phyloP scores from a whole-genome alignment of 2,113 vertebrate species.

The Platichthys stellatus region DNA sequence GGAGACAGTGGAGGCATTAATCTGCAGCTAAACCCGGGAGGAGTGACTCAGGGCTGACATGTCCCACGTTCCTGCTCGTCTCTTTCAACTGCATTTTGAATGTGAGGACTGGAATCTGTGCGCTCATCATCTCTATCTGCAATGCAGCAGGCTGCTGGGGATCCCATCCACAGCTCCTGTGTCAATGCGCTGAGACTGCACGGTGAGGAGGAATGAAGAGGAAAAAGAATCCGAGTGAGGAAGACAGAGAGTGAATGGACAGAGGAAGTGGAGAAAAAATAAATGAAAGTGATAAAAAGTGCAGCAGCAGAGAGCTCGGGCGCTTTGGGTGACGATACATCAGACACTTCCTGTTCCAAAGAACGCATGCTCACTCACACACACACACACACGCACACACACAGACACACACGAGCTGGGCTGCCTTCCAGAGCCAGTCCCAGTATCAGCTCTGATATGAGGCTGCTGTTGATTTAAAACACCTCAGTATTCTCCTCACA shows the following conservation, averaged over 20 bases:
- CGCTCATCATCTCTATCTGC: constrained; percentile 77
- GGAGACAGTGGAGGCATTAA: constrained; percentile 52
- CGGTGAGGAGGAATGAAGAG: not conserved
- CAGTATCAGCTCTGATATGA: constrained; percentile 44
- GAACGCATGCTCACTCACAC: not conserved
- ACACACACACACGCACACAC: not conserved
- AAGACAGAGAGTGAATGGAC: not conserved
- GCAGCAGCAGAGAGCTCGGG: constrained; percentile 18
- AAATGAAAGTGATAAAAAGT: not conserved
- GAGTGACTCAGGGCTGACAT: constrained; percentile 59
- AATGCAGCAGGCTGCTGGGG: constrained; percentile 77
- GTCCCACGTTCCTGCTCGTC: not conserved
- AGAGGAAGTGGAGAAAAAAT: not conserved
- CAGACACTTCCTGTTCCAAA: constrained; percentile 62
- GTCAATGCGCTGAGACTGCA: constrained; percentile 61
- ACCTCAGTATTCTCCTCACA: constrained; percentile 29
- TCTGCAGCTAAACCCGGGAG: constrained; percentile 42
- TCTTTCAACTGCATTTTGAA: constrained; percentile 61
- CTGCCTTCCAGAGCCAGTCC: constrained; percentile 8
- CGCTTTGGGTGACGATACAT: constrained; percentile 26
- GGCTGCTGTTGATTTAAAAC: constrained; percentile 34
- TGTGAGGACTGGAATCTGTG: constrained; percentile 66
- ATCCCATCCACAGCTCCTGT: constrained; percentile 65
- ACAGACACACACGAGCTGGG: constrained; percentile 26
- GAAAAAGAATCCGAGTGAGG: not conserved